Conservation (phyloP, 2,888 invertebrate genomes). For the Apantesis nais region DNA sequence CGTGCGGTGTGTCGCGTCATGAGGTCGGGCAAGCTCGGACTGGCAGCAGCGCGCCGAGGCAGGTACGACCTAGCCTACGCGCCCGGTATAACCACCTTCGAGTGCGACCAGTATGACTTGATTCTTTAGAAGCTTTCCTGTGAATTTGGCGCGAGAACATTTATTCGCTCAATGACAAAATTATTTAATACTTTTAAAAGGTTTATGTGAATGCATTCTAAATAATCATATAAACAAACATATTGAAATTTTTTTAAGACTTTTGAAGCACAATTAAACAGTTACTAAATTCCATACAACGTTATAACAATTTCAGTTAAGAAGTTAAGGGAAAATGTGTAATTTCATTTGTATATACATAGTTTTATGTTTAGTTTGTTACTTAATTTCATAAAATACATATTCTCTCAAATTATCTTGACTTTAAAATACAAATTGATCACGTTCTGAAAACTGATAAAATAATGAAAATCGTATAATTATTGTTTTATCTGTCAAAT, state of each 20-base stretch:
- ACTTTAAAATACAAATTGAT: neutral
- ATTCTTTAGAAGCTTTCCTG: conserved; percentile 64
- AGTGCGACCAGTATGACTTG: conserved; percentile 62
- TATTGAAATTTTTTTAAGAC: neutral
- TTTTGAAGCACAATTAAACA: neutral
- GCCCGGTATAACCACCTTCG: conserved; percentile 81
- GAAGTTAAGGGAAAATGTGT: neutral
- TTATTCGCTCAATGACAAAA: conserved; percentile 25
- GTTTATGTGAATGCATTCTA: neutral
- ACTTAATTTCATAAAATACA: neutral
- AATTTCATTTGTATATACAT: neutral
- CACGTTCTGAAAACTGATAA: neutral
- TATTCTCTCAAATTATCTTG: neutral
- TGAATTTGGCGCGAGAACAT: conserved; percentile 41
- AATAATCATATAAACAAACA: neutral
- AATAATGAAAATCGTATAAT: neutral
- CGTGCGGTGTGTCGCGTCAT: conserved; percentile 68
- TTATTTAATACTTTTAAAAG: neutral
- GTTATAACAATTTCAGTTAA: neutral
- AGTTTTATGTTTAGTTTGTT: neutral
- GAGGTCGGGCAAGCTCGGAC: conserved; percentile 73
- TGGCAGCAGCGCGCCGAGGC: conserved; percentile 74
- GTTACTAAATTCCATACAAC: neutral
- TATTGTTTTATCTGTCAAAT: neutral
- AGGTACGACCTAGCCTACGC: conserved; percentile 83